phyloP scores from a whole-genome alignment of 2,888 invertebrate genomes.

The Tetheella fluctuosa region DNA sequence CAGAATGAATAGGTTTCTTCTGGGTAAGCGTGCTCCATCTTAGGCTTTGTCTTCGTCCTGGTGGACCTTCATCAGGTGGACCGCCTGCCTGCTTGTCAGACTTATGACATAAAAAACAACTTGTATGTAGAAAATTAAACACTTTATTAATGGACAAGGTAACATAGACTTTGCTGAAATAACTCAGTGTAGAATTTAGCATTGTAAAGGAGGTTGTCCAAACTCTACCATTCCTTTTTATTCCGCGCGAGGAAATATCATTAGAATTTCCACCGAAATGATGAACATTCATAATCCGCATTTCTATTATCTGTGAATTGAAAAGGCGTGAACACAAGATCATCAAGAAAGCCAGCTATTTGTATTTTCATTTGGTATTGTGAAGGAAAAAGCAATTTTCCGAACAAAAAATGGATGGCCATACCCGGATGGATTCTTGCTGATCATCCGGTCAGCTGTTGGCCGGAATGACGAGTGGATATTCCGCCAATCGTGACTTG shows the following conservation, averaged over 20 bases:
- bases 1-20: too few relatives aligned
- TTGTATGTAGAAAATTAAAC: too few relatives aligned
- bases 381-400: conserved; percentile 41
- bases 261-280: background rate
- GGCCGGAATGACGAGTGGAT: conserved; percentile 31
- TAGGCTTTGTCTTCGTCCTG: too few relatives aligned
- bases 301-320: conserved; percentile 15
- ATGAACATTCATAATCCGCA: background rate
- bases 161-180: too few relatives aligned
- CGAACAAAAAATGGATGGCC: conserved; percentile 31
- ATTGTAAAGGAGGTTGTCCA: too few relatives aligned
- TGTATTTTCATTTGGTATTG: conserved; percentile 39
- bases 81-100: too few relatives aligned
- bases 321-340: conserved; percentile 29
- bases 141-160: too few relatives aligned
- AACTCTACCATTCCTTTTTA: too few relatives aligned
- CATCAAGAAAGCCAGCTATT: conserved; percentile 41
- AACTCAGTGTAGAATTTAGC: too few relatives aligned
- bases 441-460: conserved; percentile 41
- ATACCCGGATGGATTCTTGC: conserved; percentile 32
- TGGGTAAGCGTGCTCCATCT: too few relatives aligned
- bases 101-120: too few relatives aligned
- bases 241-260: background rate
- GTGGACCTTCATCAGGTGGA: too few relatives aligned
- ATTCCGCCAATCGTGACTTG: conserved; percentile 45